Base-by-base conservation (phyloP, 2,888 invertebrate species). In the Meghimatium bilineatum region DNA sequence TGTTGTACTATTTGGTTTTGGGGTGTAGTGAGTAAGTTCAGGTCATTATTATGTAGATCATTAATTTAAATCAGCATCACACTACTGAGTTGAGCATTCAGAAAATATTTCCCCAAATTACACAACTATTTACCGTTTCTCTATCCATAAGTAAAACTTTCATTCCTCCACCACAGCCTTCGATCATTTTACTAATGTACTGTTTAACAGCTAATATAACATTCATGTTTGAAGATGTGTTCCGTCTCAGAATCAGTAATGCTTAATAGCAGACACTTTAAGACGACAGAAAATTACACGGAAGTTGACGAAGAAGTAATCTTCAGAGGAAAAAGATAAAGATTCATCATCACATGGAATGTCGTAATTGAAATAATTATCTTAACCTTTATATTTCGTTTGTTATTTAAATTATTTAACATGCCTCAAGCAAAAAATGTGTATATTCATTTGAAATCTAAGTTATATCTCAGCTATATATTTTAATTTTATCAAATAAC, bases 81-180 rank as follows among this genome's bases (percentile, higher is more conserved):
- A n/a, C n/a, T n/a, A n/a, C n/a, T n/a, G n/a, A n/a, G n/a, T n/a
- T n/a, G n/a, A n/a, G n/a, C n/a, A n/a, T n/a, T n/a, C n/a, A n/a
- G n/a, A n/a, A n/a, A n/a, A n/a, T n/a, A n/a, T n/a, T n/a, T n/a
- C n/a, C n/a, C n/a, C n/a, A n/a, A n/a, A n/a, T n/a, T n/a, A n/a
- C n/a, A n/a, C n/a, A n/a, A 29, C 17, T 5, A 78, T 94, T 92
- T 94, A 98, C 98, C 87, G 99, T 99, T 94, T 99, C 98, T 94
- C 97, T 97, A 94, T 99, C 99, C 97, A 99, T 97, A 76, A 99
- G 94, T 88, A 99, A 95, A 69, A 99, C 97, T 95, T 99, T 99
- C 99, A 99, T 99, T 79, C 99, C 99, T 0, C 98, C 97, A 2
- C 99, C 99, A 92, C 98, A 97, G 92, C 99, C 97, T 88, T 97